A percentile compares a stretch with the other conserved stretches of the same genome.
phyloP scores from a whole-genome alignment of 2,113 vertebrate species.

The Osmerus eperlanus region DNA sequence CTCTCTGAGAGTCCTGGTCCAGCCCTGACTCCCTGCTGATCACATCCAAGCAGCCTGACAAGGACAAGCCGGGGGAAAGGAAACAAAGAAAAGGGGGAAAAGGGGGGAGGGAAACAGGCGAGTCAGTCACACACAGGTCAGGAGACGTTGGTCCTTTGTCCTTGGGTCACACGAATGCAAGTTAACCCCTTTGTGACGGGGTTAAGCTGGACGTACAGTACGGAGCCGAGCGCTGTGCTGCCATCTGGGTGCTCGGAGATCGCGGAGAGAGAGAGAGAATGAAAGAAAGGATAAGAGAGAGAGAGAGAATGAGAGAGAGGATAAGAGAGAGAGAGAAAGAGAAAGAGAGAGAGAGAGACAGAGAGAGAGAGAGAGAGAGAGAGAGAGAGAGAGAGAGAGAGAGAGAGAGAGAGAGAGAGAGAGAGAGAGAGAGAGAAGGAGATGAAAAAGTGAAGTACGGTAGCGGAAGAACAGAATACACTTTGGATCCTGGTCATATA shows the following conservation, averaged over 20 bases:
- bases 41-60: conserved; percentile 34
- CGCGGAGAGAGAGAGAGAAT: conserved; percentile 10
- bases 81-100: background rate
- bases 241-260: conserved; percentile 35
- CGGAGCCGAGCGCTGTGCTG: conserved; percentile 17
- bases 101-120: conserved; percentile 5
- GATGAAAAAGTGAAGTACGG: background rate
- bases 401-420: too few species aligned
- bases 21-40: background rate
- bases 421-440: background rate
- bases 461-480: background rate
- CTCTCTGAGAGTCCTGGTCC: background rate
- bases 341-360: background rate
- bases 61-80: conserved; percentile 21
- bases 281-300: background rate
- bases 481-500: too few species aligned
- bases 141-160: background rate
- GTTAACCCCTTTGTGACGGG: conserved; percentile 21
- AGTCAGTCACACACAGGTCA: conserved; percentile 13
- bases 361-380: background rate
- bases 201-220: conserved; percentile 16
- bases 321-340: background rate
- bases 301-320: background rate
- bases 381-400: background rate
- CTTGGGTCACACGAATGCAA: conserved; percentile 9